Percentiles rank a stretch among this genome's conserved stretches.
Conservation (phyloP, 2,797 vertebrate genomes). For the Hippopotamyrus pictus region DNA sequence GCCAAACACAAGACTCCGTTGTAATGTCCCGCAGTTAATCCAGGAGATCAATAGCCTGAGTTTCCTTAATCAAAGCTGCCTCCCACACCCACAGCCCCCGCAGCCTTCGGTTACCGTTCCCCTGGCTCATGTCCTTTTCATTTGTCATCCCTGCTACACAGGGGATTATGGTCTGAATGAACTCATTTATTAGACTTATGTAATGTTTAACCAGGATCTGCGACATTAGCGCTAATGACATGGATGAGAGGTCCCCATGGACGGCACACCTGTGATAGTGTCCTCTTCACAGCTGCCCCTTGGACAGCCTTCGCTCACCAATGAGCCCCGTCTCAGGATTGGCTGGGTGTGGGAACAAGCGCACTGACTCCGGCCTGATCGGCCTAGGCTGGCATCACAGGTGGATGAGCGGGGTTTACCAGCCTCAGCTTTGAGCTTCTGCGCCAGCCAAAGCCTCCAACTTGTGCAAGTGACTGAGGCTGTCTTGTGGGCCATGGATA, state of each 20-base stretch:
- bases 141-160: slow-evolving; percentile 19
- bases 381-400: background rate
- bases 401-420: background rate
- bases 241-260: slow-evolving; percentile 25
- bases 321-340: slow-evolving; percentile 27
- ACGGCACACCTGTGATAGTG: slow-evolving; percentile 41
- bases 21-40: slow-evolving; percentile 49
- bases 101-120: slow-evolving; percentile 21
- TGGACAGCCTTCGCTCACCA: slow-evolving; percentile 34
- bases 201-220: slow-evolving; percentile 43
- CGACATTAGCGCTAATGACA: slow-evolving; percentile 36
- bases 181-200: slow-evolving; percentile 44
- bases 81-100: background rate
- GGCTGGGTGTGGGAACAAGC: background rate
- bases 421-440: background rate
- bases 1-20: slow-evolving; percentile 42
- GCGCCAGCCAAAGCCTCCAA: background rate
- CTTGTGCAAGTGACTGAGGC: background rate
- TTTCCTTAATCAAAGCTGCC: slow-evolving; percentile 42
- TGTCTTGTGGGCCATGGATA: background rate
- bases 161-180: slow-evolving; percentile 41
- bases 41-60: slow-evolving; percentile 39
- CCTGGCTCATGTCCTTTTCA: background rate
- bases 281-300: background rate
- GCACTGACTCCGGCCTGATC: background rate